Evolutionary conservation across 1,140 invertebrate genomes (phyloP).

Genomic region (Nasonia vitripennis): DNA sequence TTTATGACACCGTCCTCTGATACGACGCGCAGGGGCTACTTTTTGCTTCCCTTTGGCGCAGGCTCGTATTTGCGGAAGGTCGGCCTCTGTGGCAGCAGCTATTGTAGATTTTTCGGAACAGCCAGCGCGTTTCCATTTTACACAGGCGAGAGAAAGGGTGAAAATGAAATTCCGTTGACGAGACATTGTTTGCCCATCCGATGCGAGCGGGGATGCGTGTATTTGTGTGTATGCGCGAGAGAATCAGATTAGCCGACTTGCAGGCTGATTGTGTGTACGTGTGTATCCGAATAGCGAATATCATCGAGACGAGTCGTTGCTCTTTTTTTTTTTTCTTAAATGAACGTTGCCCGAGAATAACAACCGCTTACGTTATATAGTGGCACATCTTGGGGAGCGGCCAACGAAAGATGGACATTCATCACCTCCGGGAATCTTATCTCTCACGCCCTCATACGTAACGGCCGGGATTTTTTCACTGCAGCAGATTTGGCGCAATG

Average conservation of each 20-base stretch:
- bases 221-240: not conserved
- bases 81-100: not conserved
- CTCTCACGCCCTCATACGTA: not conserved
- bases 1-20: not conserved
- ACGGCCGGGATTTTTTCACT: not conserved
- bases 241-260: not conserved
- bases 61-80: not conserved
- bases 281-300: not conserved
- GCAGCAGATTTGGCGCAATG: conserved; percentile 22
- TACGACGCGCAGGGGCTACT: too few species aligned
- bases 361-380: too few species aligned
- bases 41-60: not conserved
- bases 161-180: not conserved
- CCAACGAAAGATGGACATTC: conserved; percentile 25
- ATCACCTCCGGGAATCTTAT: conserved; percentile 3
- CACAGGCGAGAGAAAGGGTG: not conserved
- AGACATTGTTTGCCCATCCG: conserved; percentile 14
- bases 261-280: not conserved
- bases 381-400: not conserved
- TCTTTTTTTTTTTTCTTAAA: too few species aligned
- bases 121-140: not conserved
- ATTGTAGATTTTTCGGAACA: conserved; percentile 9
- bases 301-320: not conserved
- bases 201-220: not conserved
- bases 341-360: too few species aligned